Base-by-base conservation (phyloP, 2,113 vertebrate genomes). In the Anseranas semipalmata region DNA sequence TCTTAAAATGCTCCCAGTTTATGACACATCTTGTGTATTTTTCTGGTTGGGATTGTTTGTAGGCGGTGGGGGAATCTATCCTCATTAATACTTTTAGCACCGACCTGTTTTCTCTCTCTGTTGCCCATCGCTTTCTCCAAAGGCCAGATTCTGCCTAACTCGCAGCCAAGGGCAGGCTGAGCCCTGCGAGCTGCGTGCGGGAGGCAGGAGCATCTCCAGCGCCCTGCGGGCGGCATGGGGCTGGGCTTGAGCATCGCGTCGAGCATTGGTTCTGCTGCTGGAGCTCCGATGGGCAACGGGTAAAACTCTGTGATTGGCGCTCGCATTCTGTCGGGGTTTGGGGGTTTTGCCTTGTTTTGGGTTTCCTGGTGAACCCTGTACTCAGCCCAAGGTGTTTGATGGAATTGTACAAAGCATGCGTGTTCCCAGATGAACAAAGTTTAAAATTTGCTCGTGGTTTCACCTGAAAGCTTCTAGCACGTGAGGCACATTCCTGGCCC, bases 31-130 rank as follows among this genome's bases (percentile, higher is more conserved):
- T 95, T 72, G 74, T 87, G 85, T 35, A 55, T 90, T 96, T 97
- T 95, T 96, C 96, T 96, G 89, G 52, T 81, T 53, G 16, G 87
- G 92, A 10, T 97, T 97, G 95, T 96, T 98, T 97, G 97, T 95
- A 7, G 96, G 52, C 3, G 28, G 77, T 41, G 53, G 6, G 4
- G 84, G 93, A 92, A 93, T 89, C 39, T 46, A 53, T 63, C 89
- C 74, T 87, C 56, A 56, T 41, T 96, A 71, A 87, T 95, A 84
- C 32, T 28, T 94, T 85, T 81, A 96, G 87, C 32, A 59, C 71
- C 68, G 88, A 78, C 85, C 90, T 92, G 48, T 41, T 92, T 92
- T 43, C 70, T 81, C 45, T 52, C 80, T 45, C 55, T 72, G 4
- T 56, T 9, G 24, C 41, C 41, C 30, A 2, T 25, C 66, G 39